Conservation (phyloP, 1,140 invertebrate species). For the Arctopsyche grandis region DNA sequence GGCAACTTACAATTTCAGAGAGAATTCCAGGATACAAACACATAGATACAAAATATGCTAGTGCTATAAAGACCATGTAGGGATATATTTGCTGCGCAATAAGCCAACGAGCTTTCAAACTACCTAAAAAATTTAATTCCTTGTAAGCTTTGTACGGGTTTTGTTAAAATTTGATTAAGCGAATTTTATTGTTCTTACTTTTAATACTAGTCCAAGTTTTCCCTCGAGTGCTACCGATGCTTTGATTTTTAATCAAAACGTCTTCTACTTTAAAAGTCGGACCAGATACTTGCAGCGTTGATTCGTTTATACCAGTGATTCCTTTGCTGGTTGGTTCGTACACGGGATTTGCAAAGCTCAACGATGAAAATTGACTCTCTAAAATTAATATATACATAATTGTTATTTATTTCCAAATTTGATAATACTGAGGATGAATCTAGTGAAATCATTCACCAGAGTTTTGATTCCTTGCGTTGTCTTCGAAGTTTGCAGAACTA, state of each 20-base stretch:
- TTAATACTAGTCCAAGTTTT: conserved; percentile 72
- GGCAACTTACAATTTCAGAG: conserved; percentile 86
- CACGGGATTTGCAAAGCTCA: conserved; percentile 83
- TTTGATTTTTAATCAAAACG: conserved; percentile 74
- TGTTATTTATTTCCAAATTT: background rate
- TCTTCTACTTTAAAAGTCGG: conserved; percentile 83
- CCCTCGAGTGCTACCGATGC: conserved; percentile 65
- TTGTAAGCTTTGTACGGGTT: conserved; percentile 3
- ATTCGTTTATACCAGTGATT: conserved; percentile 59
- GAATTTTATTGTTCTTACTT: conserved; percentile 64
- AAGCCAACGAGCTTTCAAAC: conserved; percentile 74
- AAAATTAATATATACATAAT: conserved; percentile 48
- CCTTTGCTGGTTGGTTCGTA: conserved; percentile 75
- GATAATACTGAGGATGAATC: background rate
- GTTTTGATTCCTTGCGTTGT: conserved; percentile 36
- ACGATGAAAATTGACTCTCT: conserved; percentile 67
- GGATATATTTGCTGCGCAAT: conserved; percentile 86
- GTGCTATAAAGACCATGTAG: conserved; percentile 87
- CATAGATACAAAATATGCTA: conserved; percentile 89
- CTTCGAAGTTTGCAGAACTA: conserved; percentile 55
- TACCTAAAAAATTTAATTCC: conserved; percentile 66
- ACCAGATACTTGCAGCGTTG: conserved; percentile 59
- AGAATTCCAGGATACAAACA: conserved; percentile 90
- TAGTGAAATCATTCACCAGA: conserved; percentile 23
- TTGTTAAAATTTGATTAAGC: background rate